These are phyloP conservation scores for Chaenogobius annularis DNA, from an alignment of 2,113 vertebrate genomes.

Conservation along the genomic window DNA sequence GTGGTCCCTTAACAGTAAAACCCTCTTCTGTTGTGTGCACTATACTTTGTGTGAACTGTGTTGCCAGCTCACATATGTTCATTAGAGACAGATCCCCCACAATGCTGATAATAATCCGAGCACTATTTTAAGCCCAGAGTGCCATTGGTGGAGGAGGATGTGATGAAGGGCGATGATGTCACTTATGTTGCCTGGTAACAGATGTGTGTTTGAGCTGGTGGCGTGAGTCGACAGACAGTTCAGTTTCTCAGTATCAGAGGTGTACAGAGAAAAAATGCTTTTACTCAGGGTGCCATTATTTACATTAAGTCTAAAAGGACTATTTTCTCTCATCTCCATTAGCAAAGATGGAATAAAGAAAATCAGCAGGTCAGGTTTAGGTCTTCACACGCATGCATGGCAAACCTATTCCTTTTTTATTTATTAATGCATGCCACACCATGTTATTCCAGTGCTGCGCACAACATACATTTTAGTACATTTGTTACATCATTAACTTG, in stretches of 20 bases:
- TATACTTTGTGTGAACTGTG: too few species aligned
- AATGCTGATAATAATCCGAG: slow-evolving; percentile 73
- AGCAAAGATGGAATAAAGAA: slow-evolving; percentile 1
- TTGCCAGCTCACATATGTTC: slow-evolving; percentile 18
- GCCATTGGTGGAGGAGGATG: slow-evolving; percentile 47
- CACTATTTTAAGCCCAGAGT: slow-evolving; percentile 75
- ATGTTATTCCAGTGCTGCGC: too few species aligned
- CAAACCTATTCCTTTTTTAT: too few species aligned
- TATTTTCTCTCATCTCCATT: neutral
- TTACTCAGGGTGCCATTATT: slow-evolving; percentile 5
- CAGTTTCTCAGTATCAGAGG: neutral
- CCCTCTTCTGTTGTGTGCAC: neutral
- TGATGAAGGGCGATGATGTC: slow-evolving; percentile 78
- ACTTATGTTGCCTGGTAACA: slow-evolving; percentile 79
- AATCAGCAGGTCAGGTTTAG: slow-evolving; percentile 15
- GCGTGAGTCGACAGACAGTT: slow-evolving; percentile 38
- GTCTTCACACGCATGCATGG: neutral
- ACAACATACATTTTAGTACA: too few species aligned
- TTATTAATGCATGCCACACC: too few species aligned
- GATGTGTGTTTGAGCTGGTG: slow-evolving; percentile 68
- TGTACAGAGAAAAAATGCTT: slow-evolving; percentile 16
- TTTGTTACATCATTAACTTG: too few species aligned
- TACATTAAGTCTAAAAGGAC: slow-evolving; percentile 2
- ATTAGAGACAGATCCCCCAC: slow-evolving; percentile 47
- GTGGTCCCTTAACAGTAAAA: neutral